Evolutionary conservation across 2,113 vertebrate species (phyloP).

Genomic region (Holacanthus passer): DNA sequence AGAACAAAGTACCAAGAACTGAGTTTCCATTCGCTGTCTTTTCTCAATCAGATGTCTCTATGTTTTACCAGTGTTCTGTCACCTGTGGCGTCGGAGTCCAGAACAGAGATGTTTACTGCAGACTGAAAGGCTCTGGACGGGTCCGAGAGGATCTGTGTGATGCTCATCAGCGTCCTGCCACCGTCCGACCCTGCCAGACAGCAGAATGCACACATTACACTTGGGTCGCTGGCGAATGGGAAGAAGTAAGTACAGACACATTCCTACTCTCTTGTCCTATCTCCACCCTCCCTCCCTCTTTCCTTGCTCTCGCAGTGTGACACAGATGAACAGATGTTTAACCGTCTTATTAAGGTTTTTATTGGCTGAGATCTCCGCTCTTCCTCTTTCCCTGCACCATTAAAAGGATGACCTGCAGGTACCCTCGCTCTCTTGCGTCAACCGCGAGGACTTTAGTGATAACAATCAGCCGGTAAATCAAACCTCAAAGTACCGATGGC

Average conservation of each 20-base stretch:
- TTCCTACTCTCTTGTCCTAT: conserved; percentile 8
- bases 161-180: conserved; percentile 61
- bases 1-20: neutral
- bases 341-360: conserved; percentile 61
- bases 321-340: conserved; percentile 56
- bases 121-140: conserved; percentile 83
- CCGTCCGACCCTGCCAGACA: conserved; percentile 79
- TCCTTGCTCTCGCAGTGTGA: conserved; percentile 12
- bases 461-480: conserved; percentile 57
- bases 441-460: conserved; percentile 63
- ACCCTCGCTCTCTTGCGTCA: conserved; percentile 18
- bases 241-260: conserved; percentile 83
- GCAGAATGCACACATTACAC: conserved; percentile 82
- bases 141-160: conserved; percentile 84
- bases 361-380: conserved; percentile 51
- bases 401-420: conserved; percentile 59
- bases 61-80: conserved; percentile 87
- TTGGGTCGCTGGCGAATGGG: conserved; percentile 87
- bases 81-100: conserved; percentile 90
- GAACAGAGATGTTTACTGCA: conserved; percentile 89
- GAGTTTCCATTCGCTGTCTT: neutral
- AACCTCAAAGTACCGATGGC: conserved; percentile 46
- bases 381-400: conserved; percentile 30
- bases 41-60: neutral
- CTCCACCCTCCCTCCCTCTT: neutral